Evolutionary conservation across 1,140 invertebrate genomes (phyloP).

Genomic region (Papilio machaon): DNA sequence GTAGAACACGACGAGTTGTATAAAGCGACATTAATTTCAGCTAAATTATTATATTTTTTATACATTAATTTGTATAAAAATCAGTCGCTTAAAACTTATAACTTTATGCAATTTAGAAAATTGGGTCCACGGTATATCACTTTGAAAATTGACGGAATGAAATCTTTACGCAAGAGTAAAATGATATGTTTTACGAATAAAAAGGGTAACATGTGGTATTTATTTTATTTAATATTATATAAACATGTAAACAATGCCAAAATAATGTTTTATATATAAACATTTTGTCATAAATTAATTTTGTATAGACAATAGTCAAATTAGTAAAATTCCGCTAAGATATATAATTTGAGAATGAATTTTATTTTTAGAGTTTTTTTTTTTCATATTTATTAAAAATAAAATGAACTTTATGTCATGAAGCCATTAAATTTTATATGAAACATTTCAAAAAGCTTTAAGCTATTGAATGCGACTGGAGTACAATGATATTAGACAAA

Average conservation of each 20-base stretch:
- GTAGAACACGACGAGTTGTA: slow-evolving; percentile 51
- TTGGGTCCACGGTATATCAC: slow-evolving; percentile 35
- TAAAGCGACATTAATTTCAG: slow-evolving; percentile 48
- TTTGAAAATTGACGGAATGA: slow-evolving; percentile 31
- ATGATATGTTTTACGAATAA: slow-evolving; percentile 23
- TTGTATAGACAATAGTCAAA: slow-evolving; percentile 34
- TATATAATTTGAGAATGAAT: neutral
- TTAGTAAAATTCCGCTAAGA: slow-evolving; percentile 24
- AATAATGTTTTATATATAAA: slow-evolving; percentile 10
- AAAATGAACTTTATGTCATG: neutral
- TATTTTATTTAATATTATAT: slow-evolving; percentile 29
- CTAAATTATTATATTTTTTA: slow-evolving; percentile 43
- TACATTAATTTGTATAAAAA: slow-evolving; percentile 30
- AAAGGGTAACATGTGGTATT: slow-evolving; percentile 18
- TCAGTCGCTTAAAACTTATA: slow-evolving; percentile 22
- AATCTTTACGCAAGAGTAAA: slow-evolving; percentile 17
- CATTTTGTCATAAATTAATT: slow-evolving; percentile 18
- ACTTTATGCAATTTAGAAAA: slow-evolving; percentile 37
- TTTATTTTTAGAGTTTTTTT: slow-evolving; percentile 14
- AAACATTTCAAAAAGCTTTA: slow-evolving; percentile 37
- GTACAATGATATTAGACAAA: slow-evolving; percentile 1
- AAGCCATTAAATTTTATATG: neutral
- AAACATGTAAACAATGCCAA: slow-evolving; percentile 25
- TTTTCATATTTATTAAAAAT: slow-evolving; percentile 15
- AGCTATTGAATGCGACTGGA: slow-evolving; percentile 6